These are phyloP conservation scores for Campoletis sonorensis DNA, from an alignment of 1,140 invertebrate species.

Conservation along the genomic window DNA sequence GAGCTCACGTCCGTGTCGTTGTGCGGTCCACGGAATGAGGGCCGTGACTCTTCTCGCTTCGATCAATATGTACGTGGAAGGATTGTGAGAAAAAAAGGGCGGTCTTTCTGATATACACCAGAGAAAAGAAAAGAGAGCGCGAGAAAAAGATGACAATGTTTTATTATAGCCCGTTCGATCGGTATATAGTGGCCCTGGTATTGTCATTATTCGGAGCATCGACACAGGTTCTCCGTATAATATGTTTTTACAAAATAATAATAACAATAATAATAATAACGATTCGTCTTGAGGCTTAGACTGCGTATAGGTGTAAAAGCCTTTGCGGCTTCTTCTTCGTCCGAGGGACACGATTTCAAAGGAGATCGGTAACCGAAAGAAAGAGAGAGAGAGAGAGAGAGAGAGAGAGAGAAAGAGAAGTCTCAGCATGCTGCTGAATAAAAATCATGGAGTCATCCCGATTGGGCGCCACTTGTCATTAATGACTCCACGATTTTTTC, in stretches of 20 bases:
- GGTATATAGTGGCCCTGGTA: constrained; percentile 55
- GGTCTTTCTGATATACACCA: constrained; percentile 3
- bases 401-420: not conserved
- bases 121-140: constrained; percentile 3
- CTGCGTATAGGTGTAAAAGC: not conserved
- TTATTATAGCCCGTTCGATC: constrained; percentile 17
- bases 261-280: not conserved
- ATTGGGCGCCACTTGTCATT: constrained; percentile 76
- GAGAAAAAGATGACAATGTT: constrained; percentile 4
- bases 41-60: not conserved
- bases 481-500: constrained; percentile 72
- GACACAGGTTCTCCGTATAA: not conserved
- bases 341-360: constrained; percentile 5
- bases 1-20: not conserved
- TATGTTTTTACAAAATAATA: not conserved
- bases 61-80: not conserved
- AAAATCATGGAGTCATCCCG: constrained; percentile 73
- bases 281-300: not conserved
- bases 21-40: not conserved
- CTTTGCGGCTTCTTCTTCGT: constrained; percentile 28
- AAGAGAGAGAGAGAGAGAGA: not conserved
- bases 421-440: constrained; percentile 69
- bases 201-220: constrained; percentile 59
- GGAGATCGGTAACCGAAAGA: not conserved
- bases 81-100: constrained; percentile 13